These are phyloP conservation scores for Tricholauxania praeusta DNA, from an alignment of 2,888 invertebrate species.

Conservation along the genomic window DNA sequence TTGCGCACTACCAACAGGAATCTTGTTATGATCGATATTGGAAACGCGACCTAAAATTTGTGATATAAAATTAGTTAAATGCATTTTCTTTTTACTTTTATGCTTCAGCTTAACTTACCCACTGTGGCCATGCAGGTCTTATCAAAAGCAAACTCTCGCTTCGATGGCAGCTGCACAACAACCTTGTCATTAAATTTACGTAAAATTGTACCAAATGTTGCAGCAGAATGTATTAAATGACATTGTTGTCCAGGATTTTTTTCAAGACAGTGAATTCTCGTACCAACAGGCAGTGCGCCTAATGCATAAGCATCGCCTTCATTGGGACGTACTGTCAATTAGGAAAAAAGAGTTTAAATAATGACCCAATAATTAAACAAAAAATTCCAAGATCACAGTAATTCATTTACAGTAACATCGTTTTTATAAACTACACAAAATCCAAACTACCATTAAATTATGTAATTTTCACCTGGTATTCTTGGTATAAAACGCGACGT, in stretches of 20 bases:
- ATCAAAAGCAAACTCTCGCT: slow-evolving; percentile 81
- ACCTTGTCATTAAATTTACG: slow-evolving; percentile 80
- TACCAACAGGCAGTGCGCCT: slow-evolving; percentile 92
- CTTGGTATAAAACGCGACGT: slow-evolving; percentile 85
- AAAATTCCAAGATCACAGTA: no score
- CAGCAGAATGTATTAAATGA: slow-evolving; percentile 83
- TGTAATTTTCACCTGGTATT: slow-evolving; percentile 76
- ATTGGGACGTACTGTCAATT: slow-evolving; percentile 78
- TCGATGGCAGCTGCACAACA: slow-evolving; percentile 86
- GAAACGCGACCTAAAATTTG: slow-evolving; percentile 78
- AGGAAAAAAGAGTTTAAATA: not conserved
- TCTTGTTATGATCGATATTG: slow-evolving; percentile 80
- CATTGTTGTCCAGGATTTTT: slow-evolving; percentile 82
- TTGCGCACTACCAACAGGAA: slow-evolving; percentile 86
- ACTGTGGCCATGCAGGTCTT: slow-evolving; percentile 92
- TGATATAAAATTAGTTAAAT: no score
- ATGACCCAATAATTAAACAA: no score
- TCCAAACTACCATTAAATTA: slow-evolving; percentile 11
- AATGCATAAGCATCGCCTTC: slow-evolving; percentile 96
- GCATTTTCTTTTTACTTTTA: not conserved
- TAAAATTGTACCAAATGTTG: slow-evolving; percentile 81
- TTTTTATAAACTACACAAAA: not conserved
- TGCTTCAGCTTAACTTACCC: slow-evolving; percentile 69
- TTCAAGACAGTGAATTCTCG: slow-evolving; percentile 86
- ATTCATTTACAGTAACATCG: not conserved